Percentiles rank a stretch among this genome's conserved stretches.
These are phyloP conservation scores for Poeciliopsis gracilis DNA, from an alignment of 2,797 vertebrate genomes.

Conservation along the genomic window DNA sequence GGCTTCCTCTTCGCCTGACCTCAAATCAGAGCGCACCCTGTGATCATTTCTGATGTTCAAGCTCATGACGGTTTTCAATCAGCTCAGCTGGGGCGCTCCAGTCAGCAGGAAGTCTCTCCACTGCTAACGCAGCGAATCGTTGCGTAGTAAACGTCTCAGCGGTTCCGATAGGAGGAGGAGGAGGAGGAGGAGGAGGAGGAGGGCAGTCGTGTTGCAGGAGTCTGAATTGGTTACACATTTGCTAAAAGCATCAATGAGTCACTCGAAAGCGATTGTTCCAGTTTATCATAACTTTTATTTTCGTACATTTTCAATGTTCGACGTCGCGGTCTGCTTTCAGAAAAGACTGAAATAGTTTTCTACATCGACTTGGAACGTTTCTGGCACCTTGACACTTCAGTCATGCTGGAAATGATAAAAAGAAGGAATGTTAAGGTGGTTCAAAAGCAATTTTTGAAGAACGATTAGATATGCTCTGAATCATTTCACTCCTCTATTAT, in stretches of 20 bases:
- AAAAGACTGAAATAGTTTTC: neutral
- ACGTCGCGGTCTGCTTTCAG: neutral
- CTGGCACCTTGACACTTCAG: neutral
- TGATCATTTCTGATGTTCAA: slow-evolving; percentile 3
- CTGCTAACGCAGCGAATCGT: neutral
- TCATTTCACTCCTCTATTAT: neutral
- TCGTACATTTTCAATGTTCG: no score
- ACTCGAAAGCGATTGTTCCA: neutral
- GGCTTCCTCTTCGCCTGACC: slow-evolving; percentile 35
- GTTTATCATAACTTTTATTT: neutral
- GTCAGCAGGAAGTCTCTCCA: slow-evolving; percentile 38
- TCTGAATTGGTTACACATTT: slow-evolving; percentile 8
- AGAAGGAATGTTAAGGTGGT: neutral
- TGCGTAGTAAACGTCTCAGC: neutral
- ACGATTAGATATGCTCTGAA: neutral
- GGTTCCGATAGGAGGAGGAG: neutral
- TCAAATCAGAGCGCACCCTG: slow-evolving; percentile 51
- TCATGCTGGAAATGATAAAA: neutral
- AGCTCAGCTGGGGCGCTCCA: slow-evolving; percentile 51
- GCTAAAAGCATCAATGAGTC: neutral
- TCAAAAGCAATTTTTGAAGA: neutral
- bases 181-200: neutral
- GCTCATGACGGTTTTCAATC: neutral
- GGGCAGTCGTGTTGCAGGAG: slow-evolving; percentile 15
- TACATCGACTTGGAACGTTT: neutral